Evolutionary conservation across 2,888 invertebrate species (phyloP), one percentile per base, ranked within the genome.

Genomic region (Pycnomerus fuliginosus): DNA sequence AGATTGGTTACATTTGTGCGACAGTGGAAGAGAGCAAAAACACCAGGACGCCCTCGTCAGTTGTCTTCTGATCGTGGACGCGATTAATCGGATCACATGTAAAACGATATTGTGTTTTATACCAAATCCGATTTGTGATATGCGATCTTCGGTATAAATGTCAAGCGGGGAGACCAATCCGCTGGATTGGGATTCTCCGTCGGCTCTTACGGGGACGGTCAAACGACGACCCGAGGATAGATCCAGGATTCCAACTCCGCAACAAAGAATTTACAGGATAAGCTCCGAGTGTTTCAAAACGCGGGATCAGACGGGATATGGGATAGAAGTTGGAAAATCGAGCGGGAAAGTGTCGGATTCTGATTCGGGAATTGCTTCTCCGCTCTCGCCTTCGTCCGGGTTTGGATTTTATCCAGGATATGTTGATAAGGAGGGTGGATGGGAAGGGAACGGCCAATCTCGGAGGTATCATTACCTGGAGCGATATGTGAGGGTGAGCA

Each of bases 181-280:
- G 25, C 69, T 82, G 51, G 86, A 86, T 65, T 87, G 85, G 85
- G 85, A 86, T 66, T 83, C 82, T 14, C 83, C 85, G 22, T 85
- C 84, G 14, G 74, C 79, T 16, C 78, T 78, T 64, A 87, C 85
- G 1, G 85, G 85, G 8, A 87, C 86, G 1, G 84, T 86, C 2
- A 85, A 84, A 64, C 74, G 84, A 53, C 75, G 85, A 52, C 79
- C 82, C 3, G 15, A 30, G 4, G 27, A 10, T 20, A n/a, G n/a
- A n/a, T n/a, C n/a, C n/a, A n/a, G n/a, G n/a, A n/a, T n/a, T n/a
- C n/a, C n/a, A n/a, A n/a, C n/a, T n/a, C n/a, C n/a, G n/a, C n/a
- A n/a, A n/a, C n/a, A n/a, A n/a, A n/a, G n/a, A n/a, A n/a, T n/a
- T n/a, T n/a, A n/a, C n/a, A n/a, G n/a, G n/a, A n/a, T n/a, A n/a